A percentile compares a stretch with the other conserved stretches of the same genome.
Evolutionary conservation across 2,888 invertebrate species (phyloP).

Genomic region (Eulithis prunata): DNA sequence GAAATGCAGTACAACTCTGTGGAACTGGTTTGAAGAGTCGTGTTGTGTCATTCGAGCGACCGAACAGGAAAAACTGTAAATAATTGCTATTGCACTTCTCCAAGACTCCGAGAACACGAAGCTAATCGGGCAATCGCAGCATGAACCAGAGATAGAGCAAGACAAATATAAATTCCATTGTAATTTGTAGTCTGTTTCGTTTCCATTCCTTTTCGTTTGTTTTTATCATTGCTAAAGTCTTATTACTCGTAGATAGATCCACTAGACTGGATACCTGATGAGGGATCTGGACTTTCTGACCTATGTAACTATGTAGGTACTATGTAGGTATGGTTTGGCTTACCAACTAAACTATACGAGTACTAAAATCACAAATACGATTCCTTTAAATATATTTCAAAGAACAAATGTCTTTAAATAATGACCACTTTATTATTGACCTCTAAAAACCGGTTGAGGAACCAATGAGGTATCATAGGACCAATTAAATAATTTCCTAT

Average conservation of each 20-base stretch:
- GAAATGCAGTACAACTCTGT: conserved; percentile 12
- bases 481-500: conserved; percentile 5
- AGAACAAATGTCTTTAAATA: too few relatives aligned
- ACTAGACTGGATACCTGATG: too few relatives aligned
- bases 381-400: too few relatives aligned
- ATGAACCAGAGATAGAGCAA: background rate
- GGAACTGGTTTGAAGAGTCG: conserved; percentile 17
- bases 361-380: too few relatives aligned
- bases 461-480: conserved; percentile 6
- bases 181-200: background rate
- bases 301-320: too few relatives aligned
- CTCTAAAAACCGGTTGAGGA: background rate
- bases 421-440: background rate
- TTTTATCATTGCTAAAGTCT: background rate
- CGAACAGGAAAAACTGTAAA: conserved; percentile 26
- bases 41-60: conserved; percentile 1
- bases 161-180: background rate
- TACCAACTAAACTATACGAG: too few relatives aligned
- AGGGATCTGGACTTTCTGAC: too few relatives aligned
- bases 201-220: background rate
- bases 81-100: conserved; percentile 18
- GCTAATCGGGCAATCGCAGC: conserved; percentile 1
- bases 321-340: too few relatives aligned
- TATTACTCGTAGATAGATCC: background rate
- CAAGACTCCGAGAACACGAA: conserved; percentile 5